Conservation (phyloP, 2,888 invertebrate genomes). For the Folsomia manolachei region DNA sequence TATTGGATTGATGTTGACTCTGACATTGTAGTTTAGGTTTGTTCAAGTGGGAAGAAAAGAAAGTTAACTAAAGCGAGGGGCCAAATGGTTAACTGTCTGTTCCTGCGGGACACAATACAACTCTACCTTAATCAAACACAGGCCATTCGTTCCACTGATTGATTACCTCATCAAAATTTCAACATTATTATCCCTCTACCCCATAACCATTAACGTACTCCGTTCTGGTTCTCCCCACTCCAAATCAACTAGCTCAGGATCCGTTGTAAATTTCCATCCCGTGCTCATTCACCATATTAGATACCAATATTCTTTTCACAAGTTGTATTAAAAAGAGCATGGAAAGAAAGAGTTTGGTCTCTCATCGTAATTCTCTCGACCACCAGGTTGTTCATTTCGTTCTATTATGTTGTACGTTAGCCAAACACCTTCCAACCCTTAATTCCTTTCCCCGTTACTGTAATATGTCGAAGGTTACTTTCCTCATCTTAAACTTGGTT, state of each 20-base stretch:
- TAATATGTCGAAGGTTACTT: no score
- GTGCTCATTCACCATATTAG: neutral
- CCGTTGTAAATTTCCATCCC: neutral
- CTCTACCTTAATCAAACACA: constrained; percentile 3
- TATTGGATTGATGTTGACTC: no score
- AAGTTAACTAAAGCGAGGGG: neutral
- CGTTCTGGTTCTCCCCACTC: neutral
- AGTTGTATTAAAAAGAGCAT: neutral
- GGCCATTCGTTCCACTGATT: neutral
- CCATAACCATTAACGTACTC: no score
- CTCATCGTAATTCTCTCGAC: neutral
- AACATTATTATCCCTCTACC: neutral
- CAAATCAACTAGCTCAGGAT: neutral
- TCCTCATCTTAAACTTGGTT: no score
- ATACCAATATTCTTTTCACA: neutral
- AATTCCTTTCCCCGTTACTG: no score
- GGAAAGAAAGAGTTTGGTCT: neutral
- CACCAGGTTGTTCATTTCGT: no score
- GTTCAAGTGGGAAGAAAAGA: no score
- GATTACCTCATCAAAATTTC: constrained; percentile 10
- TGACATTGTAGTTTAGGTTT: no score
- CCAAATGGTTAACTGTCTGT: neutral
- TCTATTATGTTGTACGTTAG: no score
- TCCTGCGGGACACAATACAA: neutral
- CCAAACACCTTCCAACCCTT: no score